Conservation (phyloP, 1,140 invertebrate genomes). For the Bathynomus jamesi region DNA sequence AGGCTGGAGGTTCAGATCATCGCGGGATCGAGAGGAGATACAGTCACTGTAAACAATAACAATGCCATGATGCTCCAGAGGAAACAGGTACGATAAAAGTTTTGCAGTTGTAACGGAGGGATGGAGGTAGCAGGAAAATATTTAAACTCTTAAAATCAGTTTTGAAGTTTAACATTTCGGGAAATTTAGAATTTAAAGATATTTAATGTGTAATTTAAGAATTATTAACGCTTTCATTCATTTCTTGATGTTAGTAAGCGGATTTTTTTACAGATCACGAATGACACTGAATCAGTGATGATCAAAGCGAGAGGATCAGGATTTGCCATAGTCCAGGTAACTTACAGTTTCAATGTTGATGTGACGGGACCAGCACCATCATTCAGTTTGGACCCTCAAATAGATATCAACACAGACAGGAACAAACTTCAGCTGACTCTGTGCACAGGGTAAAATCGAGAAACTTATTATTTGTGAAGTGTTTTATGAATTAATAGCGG, state of each 20-base stretch:
- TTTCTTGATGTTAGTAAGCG: too few relatives aligned
- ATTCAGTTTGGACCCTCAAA: conserved; percentile 78
- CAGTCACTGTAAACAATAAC: conserved; percentile 53
- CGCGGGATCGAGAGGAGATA: conserved; percentile 50
- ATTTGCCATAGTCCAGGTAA: conserved; percentile 72
- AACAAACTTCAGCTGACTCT: conserved; percentile 77
- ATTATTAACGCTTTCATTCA: too few relatives aligned
- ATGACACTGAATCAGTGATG: conserved; percentile 45
- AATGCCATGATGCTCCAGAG: conserved; percentile 70
- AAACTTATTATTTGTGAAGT: too few relatives aligned
- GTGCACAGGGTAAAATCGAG: conserved; percentile 60
- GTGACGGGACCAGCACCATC: conserved; percentile 74
- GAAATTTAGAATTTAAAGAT: too few relatives aligned
- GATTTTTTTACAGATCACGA: conserved; percentile 50
- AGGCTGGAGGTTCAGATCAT: conserved; percentile 50
- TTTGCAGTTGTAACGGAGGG: too few relatives aligned
- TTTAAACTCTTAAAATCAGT: too few relatives aligned
- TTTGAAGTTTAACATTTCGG: too few relatives aligned
- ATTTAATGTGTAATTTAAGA: too few relatives aligned
- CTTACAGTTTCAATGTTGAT: conserved; percentile 73
- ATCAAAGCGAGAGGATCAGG: conserved; percentile 70
- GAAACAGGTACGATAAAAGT: conserved; percentile 54
- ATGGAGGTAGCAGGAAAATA: too few relatives aligned
- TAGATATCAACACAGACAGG: conserved; percentile 72
- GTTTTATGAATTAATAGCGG: too few relatives aligned